Conservation (phyloP, 2,797 vertebrate species). For the Clarias laeviceps region DNA sequence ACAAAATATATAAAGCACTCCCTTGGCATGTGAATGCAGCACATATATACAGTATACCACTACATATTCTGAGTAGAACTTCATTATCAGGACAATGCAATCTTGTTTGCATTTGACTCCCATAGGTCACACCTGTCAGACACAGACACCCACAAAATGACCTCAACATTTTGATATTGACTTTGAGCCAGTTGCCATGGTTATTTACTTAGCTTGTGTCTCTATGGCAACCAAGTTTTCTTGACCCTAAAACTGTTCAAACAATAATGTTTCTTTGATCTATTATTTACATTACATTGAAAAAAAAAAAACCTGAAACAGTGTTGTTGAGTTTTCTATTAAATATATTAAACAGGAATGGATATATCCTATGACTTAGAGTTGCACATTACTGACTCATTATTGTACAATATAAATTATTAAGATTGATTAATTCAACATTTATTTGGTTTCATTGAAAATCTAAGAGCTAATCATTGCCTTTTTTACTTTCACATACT, state of each 20-base stretch:
- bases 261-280: slow-evolving; percentile 1
- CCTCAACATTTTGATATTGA: slow-evolving; percentile 64
- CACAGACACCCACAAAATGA: slow-evolving; percentile 2
- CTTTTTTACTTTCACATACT: too few relatives aligned
- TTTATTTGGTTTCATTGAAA: too few relatives aligned
- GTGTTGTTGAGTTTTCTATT: background rate
- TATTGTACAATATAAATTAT: too few relatives aligned
- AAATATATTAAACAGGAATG: background rate
- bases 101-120: background rate
- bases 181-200: slow-evolving; percentile 79
- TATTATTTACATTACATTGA: background rate
- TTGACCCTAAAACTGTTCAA: slow-evolving; percentile 63
- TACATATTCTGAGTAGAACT: too few relatives aligned
- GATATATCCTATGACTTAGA: background rate
- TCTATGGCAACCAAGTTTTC: slow-evolving; percentile 80
- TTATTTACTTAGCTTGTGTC: slow-evolving; percentile 71
- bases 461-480: too few relatives aligned
- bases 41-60: too few relatives aligned
- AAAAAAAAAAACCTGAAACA: background rate
- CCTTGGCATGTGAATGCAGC: background rate
- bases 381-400: background rate
- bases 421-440: too few relatives aligned
- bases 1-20: too few relatives aligned
- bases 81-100: background rate
- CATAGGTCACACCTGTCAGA: background rate